Conservation (phyloP, 2,113 vertebrate genomes). For the Dromiciops gliroides region DNA sequence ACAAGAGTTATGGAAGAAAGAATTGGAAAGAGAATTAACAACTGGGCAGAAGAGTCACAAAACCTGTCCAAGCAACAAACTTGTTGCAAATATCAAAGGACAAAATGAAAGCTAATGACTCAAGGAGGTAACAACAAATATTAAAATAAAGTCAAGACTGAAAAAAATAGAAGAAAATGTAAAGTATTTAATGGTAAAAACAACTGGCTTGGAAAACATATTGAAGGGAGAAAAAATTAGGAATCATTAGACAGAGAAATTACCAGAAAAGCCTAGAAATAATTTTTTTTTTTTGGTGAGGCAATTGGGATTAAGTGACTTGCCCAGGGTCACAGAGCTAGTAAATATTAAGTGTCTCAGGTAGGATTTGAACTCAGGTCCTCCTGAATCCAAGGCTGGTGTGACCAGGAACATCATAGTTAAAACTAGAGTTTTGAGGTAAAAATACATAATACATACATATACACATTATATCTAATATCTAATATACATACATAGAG, state of each 20-base stretch:
- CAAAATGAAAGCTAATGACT: neutral
- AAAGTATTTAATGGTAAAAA: neutral
- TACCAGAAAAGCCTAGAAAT: neutral
- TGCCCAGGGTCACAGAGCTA: no score
- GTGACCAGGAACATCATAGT: neutral
- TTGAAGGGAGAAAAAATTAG: neutral
- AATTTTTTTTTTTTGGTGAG: no score
- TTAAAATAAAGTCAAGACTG: neutral
- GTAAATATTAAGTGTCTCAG: no score
- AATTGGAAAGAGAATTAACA: neutral
- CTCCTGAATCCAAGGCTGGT: no score
- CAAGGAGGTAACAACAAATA: neutral
- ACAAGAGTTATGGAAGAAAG: neutral
- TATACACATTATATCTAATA: no score
- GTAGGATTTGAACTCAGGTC: no score
- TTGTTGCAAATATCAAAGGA: neutral
- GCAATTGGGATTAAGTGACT: no score
- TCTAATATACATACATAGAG: no score
- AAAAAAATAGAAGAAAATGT: neutral
- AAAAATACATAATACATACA: no score
- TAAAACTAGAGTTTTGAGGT: neutral
- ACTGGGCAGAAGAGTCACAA: neutral
- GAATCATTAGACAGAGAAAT: neutral
- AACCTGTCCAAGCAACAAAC: neutral
- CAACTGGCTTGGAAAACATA: neutral